Evolutionary conservation across 2,888 invertebrate genomes (phyloP).

Genomic region (Camptogramma bilineatum): DNA sequence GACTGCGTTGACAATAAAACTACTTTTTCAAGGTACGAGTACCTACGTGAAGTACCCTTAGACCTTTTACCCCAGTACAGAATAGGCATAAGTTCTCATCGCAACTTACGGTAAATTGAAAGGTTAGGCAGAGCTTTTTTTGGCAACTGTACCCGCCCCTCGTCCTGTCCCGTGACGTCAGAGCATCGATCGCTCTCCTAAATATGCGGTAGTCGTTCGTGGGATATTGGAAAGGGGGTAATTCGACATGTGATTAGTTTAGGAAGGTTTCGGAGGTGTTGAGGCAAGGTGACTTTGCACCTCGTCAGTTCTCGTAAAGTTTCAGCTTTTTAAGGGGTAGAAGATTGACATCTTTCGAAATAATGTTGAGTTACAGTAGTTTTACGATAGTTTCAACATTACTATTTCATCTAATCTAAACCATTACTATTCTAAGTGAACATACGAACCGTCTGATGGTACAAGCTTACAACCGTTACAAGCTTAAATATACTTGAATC

Average conservation of each 20-base stretch:
- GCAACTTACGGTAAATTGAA: neutral
- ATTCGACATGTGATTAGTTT: slow-evolving; percentile 41
- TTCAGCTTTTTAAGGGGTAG: neutral
- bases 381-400: too few relatives aligned
- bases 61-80: too few relatives aligned
- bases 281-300: slow-evolving; percentile 16
- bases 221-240: slow-evolving; percentile 44
- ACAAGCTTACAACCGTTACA: too few relatives aligned
- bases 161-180: slow-evolving; percentile 72
- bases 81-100: neutral
- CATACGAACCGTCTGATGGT: too few relatives aligned
- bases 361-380: too few relatives aligned
- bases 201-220: slow-evolving; percentile 61
- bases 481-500: too few relatives aligned
- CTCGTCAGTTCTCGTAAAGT: slow-evolving; percentile 4
- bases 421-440: too few relatives aligned
- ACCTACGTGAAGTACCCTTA: too few relatives aligned
- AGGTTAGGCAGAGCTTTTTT: neutral
- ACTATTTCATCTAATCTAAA: too few relatives aligned
- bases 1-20: neutral
- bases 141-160: slow-evolving; percentile 39
- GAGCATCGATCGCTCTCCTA: slow-evolving; percentile 74
- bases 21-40: neutral
- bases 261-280: slow-evolving; percentile 29
- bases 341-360: too few relatives aligned